A percentile compares a stretch with the other conserved stretches of the same genome.
phyloP scores from a whole-genome alignment of 2,888 invertebrate species.

The Pogonocherus hispidulus region DNA sequence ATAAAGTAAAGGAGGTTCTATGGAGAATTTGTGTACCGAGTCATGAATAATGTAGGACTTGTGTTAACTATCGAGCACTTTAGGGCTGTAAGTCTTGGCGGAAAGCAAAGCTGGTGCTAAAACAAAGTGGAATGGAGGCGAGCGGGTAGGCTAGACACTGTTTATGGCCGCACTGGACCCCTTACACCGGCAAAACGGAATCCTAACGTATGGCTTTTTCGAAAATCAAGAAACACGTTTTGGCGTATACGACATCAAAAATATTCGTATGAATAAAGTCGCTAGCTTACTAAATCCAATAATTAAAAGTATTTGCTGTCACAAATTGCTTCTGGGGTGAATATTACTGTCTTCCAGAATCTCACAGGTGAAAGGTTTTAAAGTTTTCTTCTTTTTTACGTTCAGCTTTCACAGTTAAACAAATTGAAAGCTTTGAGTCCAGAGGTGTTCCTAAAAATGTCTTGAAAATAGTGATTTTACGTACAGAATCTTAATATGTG shows the following conservation, averaged over 20 bases:
- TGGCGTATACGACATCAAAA: neutral
- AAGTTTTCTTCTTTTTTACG: too few relatives aligned
- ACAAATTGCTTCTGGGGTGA: too few relatives aligned
- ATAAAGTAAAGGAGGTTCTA: conserved; percentile 22
- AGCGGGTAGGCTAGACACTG: conserved; percentile 49
- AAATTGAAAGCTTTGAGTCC: too few relatives aligned
- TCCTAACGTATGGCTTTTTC: conserved; percentile 14
- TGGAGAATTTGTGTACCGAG: conserved; percentile 22
- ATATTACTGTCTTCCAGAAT: too few relatives aligned
- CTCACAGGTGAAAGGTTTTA: too few relatives aligned
- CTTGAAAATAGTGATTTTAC: too few relatives aligned
- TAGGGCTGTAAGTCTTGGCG: conserved; percentile 48
- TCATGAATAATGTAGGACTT: conserved; percentile 44
- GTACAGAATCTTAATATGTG: too few relatives aligned
- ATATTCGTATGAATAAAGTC: too few relatives aligned
- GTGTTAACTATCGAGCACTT: conserved; percentile 49
- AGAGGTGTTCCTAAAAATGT: too few relatives aligned
- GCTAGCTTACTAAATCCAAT: too few relatives aligned
- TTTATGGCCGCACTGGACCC: conserved; percentile 51
- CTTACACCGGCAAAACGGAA: conserved; percentile 27
- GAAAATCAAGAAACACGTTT: conserved; percentile 6
- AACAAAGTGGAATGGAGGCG: conserved; percentile 52
- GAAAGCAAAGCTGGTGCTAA: conserved; percentile 55
- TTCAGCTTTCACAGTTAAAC: too few relatives aligned
- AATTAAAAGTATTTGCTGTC: too few relatives aligned